These are phyloP conservation scores for Strongylocentrotus purpuratus DNA, from an alignment of 35 echinoderm and acorn worm species.

Conservation along the genomic window DNA sequence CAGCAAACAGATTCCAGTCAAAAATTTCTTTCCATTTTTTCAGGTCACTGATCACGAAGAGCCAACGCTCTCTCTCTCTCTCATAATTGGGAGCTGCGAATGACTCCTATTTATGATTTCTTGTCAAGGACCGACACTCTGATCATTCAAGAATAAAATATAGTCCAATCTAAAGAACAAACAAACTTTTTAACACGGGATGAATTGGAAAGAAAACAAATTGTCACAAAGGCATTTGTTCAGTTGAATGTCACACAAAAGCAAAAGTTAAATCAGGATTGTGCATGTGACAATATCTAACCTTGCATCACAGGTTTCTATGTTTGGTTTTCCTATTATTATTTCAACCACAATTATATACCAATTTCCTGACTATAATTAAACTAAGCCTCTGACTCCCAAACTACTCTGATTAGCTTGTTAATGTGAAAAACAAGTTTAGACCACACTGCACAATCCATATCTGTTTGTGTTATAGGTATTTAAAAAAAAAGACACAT, in stretches of 20 bases:
- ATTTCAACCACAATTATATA: conserved; percentile 4
- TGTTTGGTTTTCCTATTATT: neutral
- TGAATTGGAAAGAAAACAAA: neutral
- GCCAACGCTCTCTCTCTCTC: neutral
- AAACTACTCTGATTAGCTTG: neutral
- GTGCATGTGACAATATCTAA: neutral
- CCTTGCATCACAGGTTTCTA: neutral
- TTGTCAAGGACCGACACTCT: neutral
- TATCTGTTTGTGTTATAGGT: neutral
- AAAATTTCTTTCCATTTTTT: neutral
- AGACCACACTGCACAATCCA: neutral
- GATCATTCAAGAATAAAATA: neutral
- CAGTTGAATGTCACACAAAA: neutral
- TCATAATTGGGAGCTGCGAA: neutral
- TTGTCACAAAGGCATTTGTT: neutral
- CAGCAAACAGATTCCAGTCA: neutral
- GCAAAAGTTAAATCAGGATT: neutral
- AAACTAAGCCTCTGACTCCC: neutral
- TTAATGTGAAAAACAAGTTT: neutral
- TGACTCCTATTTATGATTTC: neutral
- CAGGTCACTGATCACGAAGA: neutral
- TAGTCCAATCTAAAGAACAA: conserved; percentile 1
- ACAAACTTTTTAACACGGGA: neutral
- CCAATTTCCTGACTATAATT: neutral
- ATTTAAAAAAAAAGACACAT: too few relatives aligned